Percentiles rank a stretch among this genome's conserved stretches.
These are phyloP conservation scores for Halictus ligatus DNA, from an alignment of 2,888 invertebrate genomes.

Conservation along the genomic window DNA sequence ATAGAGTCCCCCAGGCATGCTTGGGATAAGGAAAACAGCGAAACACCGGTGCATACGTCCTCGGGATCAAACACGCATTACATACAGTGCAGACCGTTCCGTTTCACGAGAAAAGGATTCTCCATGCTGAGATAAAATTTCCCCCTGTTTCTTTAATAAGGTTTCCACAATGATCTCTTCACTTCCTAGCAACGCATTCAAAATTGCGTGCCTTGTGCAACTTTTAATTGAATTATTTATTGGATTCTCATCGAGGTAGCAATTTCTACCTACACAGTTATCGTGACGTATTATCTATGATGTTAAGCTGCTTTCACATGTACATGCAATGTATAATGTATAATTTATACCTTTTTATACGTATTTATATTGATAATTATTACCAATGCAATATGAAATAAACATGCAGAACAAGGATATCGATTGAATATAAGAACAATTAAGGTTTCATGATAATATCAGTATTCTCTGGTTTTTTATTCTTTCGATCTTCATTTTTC, in stretches of 20 bases:
- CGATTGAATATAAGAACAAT: background rate
- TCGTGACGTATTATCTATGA: constrained; percentile 29
- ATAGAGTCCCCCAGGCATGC: constrained; percentile 89
- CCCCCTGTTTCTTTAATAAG: background rate
- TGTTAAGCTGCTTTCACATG: constrained; percentile 48
- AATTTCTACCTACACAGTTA: constrained; percentile 20
- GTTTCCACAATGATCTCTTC: constrained; percentile 51
- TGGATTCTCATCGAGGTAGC: constrained; percentile 33
- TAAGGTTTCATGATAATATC: background rate
- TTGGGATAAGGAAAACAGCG: constrained; percentile 86
- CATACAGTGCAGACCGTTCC: constrained; percentile 75
- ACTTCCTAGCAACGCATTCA: constrained; percentile 52
- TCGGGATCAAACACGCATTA: constrained; percentile 66
- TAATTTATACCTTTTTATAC: constrained; percentile 68
- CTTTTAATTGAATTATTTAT: constrained; percentile 59
- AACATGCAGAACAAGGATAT: constrained; percentile 34
- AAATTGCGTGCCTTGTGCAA: constrained; percentile 65
- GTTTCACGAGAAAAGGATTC: constrained; percentile 78
- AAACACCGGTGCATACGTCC: constrained; percentile 80
- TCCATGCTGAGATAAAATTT: constrained; percentile 77
- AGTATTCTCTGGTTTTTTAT: constrained; percentile 8
- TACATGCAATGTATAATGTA: constrained; percentile 47
- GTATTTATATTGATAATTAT: constrained; percentile 63
- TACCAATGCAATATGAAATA: constrained; percentile 53
- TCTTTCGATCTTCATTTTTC: background rate